A percentile compares a stretch with the other conserved stretches of the same genome.
Evolutionary conservation across 2,888 invertebrate genomes (phyloP).

Genomic region (Macropis europaea): DNA sequence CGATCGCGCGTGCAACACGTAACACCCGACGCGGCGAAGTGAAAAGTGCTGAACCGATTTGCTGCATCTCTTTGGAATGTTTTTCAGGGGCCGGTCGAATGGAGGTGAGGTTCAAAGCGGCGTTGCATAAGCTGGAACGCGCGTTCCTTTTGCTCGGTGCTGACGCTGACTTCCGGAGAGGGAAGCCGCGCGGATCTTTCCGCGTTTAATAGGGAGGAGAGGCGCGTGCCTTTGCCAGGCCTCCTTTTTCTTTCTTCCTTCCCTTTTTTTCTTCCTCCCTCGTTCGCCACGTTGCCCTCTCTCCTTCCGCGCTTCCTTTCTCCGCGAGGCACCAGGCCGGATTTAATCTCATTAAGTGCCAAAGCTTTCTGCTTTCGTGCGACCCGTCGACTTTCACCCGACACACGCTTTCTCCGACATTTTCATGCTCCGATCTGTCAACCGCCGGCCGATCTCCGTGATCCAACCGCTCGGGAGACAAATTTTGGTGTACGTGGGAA

Average conservation of each 20-base stretch:
- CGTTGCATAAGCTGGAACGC: conserved; percentile 23
- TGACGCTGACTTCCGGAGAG: conserved; percentile 34
- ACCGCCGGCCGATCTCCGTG: too few relatives aligned
- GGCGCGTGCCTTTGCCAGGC: conserved; percentile 41
- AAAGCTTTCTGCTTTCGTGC: conserved; percentile 59
- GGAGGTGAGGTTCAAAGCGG: conserved; percentile 30
- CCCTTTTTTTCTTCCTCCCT: background rate
- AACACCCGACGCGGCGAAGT: conserved; percentile 7
- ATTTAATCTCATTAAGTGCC: conserved; percentile 73
- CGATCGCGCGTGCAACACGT: conserved; percentile 20
- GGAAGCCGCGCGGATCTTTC: conserved; percentile 36
- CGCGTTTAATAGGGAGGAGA: conserved; percentile 18
- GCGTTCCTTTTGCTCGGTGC: conserved; percentile 31
- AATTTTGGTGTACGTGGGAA: too few relatives aligned
- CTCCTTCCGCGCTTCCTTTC: conserved; percentile 16
- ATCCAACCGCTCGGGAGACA: too few relatives aligned
- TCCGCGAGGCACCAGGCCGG: conserved; percentile 60
- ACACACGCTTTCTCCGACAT: too few relatives aligned
- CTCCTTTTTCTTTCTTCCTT: conserved; percentile 14
- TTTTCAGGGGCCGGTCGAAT: conserved; percentile 27
- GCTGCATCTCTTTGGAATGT: conserved; percentile 11
- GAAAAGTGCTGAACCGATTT: conserved; percentile 17
- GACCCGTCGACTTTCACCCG: conserved; percentile 57
- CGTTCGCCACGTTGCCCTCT: background rate
- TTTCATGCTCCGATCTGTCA: too few relatives aligned